These are phyloP conservation scores for Pseudomyrmex cubaensis DNA, from an alignment of 1,140 invertebrate genomes.

Conservation along the genomic window DNA sequence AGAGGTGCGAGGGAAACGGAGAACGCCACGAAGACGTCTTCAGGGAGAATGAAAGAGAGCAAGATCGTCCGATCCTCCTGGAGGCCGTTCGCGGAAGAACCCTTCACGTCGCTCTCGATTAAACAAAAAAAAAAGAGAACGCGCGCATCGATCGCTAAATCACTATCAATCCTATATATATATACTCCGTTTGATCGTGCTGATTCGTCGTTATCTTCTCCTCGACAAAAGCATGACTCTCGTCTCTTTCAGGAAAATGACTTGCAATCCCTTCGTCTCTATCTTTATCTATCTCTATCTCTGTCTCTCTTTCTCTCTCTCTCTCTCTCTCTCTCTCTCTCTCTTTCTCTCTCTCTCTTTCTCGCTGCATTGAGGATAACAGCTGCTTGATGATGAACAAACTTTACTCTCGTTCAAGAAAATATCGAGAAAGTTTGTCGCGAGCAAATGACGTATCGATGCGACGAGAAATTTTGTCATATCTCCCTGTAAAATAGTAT, in stretches of 20 bases:
- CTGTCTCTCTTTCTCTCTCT: slow-evolving; percentile 45
- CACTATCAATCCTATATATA: slow-evolving; percentile 14
- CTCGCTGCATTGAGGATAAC: slow-evolving; percentile 45
- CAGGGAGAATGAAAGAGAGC: neutral
- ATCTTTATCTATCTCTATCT: slow-evolving; percentile 25
- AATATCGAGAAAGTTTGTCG: slow-evolving; percentile 17
- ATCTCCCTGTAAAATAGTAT: neutral
- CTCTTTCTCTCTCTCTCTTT: slow-evolving; percentile 54
- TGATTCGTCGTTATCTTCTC: slow-evolving; percentile 55
- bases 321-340: slow-evolving; percentile 54
- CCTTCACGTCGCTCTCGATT: slow-evolving; percentile 36
- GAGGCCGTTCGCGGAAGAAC: slow-evolving; percentile 41
- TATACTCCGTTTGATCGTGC: slow-evolving; percentile 57
- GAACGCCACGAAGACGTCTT: slow-evolving; percentile 22
- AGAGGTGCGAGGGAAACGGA: slow-evolving; percentile 77
- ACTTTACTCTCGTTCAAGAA: slow-evolving; percentile 31
- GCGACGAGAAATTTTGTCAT: neutral
- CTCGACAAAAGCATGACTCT: slow-evolving; percentile 69
- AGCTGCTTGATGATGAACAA: slow-evolving; percentile 50
- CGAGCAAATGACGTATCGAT: neutral
- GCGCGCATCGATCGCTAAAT: slow-evolving; percentile 28
- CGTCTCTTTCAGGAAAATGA: slow-evolving; percentile 52
- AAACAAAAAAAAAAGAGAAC: neutral
- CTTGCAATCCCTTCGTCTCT: slow-evolving; percentile 60
- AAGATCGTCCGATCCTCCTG: neutral